phyloP scores from a whole-genome alignment of 1,140 invertebrate species.

The Zaprionus capensis region DNA sequence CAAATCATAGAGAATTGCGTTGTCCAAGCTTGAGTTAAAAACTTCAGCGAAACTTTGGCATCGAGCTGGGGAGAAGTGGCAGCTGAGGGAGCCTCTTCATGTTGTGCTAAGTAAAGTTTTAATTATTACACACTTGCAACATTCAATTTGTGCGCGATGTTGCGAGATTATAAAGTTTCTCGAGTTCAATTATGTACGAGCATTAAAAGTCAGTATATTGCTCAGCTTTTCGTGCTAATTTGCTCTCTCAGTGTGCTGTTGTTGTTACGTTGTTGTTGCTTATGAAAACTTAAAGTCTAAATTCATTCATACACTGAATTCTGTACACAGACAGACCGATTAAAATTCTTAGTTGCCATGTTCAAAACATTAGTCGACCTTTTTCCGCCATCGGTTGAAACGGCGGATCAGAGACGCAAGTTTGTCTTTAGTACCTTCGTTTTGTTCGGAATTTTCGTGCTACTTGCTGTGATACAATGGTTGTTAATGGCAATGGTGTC shows the following conservation, averaged over 20 bases:
- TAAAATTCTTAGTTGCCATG: conserved; percentile 42
- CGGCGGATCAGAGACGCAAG: conserved; percentile 10
- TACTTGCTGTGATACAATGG: conserved; percentile 42
- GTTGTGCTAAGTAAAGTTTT: conserved; percentile 61
- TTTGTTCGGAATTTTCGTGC: neutral
- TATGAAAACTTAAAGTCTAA: neutral
- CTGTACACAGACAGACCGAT: neutral
- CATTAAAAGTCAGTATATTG: neutral
- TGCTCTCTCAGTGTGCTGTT: neutral
- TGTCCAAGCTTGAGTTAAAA: conserved; percentile 59
- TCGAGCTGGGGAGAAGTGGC: neutral
- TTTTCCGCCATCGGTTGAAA: conserved; percentile 25
- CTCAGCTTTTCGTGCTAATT: conserved; percentile 38
- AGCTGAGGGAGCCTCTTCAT: neutral
- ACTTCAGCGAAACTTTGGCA: conserved; percentile 63
- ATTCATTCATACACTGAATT: conserved; percentile 4
- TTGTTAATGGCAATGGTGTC: neutral
- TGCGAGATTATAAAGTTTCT: conserved; percentile 74
- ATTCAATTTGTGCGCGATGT: conserved; percentile 74
- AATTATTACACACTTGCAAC: conserved; percentile 76
- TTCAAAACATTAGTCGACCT: conserved; percentile 37
- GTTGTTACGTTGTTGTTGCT: neutral
- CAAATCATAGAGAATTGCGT: conserved; percentile 24
- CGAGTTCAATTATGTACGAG: conserved; percentile 66
- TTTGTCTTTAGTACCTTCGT: conserved; percentile 28